Evolutionary conservation across 1,140 invertebrate genomes (phyloP).

Genomic region (Daktulosphaira vitifoliae): DNA sequence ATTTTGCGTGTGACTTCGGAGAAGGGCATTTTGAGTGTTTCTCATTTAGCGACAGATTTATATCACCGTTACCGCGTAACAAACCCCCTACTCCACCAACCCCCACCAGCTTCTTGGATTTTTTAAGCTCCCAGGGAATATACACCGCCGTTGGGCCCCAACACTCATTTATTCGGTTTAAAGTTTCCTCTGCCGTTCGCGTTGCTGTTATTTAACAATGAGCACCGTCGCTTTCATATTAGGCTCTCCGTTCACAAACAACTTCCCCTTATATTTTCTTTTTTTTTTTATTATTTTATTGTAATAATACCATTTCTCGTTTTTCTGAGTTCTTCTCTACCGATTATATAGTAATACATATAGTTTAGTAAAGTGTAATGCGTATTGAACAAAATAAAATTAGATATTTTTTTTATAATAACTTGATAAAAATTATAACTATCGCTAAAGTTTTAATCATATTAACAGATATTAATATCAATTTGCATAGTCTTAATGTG

Average conservation of each 20-base stretch:
- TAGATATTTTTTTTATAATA: too few species aligned
- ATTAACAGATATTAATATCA: too few species aligned
- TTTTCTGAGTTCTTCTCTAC: too few species aligned
- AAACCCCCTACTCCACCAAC: background rate
- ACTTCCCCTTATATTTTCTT: background rate
- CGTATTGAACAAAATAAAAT: too few species aligned
- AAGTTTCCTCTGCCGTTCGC: slow-evolving; percentile 27
- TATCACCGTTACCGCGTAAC: background rate
- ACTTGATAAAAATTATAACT: too few species aligned
- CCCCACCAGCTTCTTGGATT: background rate
- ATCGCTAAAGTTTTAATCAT: too few species aligned
- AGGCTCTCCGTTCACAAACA: slow-evolving; percentile 12
- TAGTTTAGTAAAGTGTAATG: too few species aligned
- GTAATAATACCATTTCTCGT: background rate
- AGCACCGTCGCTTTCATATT: slow-evolving; percentile 14
- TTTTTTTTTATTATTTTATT: background rate
- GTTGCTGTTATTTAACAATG: slow-evolving; percentile 19
- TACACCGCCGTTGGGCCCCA: slow-evolving; percentile 12
- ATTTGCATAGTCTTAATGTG: too few species aligned
- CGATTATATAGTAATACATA: too few species aligned
- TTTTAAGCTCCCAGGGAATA: slow-evolving; percentile 29
- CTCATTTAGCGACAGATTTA: slow-evolving; percentile 30
- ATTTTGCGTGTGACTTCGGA: slow-evolving; percentile 7
- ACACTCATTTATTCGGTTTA: slow-evolving; percentile 27
- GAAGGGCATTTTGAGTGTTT: background rate